Evolutionary conservation across 2,113 vertebrate species (phyloP), one percentile per base, ranked within the genome.

Genomic region (Boulengeromyrus knoepffleri): DNA sequence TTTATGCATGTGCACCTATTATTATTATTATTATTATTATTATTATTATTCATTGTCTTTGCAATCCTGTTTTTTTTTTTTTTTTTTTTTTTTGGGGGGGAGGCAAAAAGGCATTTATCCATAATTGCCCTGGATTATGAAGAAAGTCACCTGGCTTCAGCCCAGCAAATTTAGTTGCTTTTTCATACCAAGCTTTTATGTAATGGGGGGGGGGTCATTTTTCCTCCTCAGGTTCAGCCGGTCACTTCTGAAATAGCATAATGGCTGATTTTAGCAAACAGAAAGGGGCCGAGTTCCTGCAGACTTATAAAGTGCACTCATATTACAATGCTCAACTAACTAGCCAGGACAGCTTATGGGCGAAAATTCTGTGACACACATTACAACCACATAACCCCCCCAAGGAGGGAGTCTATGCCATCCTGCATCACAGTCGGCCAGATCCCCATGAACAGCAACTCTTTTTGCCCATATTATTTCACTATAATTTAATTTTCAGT

Each of bases 21-120:
- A 39, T 66, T 66, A 66, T 66, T 27, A 66, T 62, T 39, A 36
- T 74, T 36, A 62, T 36, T 36, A 31, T 13, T 70, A 31, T 27
- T 66, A 27, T 10, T 66, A 27, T 31, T 70, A 24, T 70, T 70
- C 10, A 47, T 89, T 83, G 88, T 56, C 83, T 83, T 74, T 62
- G 88, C 50, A 90, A 90, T 90, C 46, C 50, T 53, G 45, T 84
- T 52, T 52, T 49, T 10, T 85, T 62, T 62, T n/a, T 47, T 47
- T 47, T 46, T 45, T 45, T 45, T 45, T 45, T 45, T 36, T 36
- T 31, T 31, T 31, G 31, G 45, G 45, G 21, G 56, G 56, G 24
- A 45, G 39, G 88, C n/a, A 52, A 47, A 89, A 49, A 74, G 27
- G 50, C 13, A 85, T 89, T 66, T 52, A 70, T 89, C 10, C n/a